Percentiles rank a stretch among this genome's conserved stretches.
phyloP scores from a whole-genome alignment of 1,140 invertebrate genomes.

The Leptopilina boulardi region DNA sequence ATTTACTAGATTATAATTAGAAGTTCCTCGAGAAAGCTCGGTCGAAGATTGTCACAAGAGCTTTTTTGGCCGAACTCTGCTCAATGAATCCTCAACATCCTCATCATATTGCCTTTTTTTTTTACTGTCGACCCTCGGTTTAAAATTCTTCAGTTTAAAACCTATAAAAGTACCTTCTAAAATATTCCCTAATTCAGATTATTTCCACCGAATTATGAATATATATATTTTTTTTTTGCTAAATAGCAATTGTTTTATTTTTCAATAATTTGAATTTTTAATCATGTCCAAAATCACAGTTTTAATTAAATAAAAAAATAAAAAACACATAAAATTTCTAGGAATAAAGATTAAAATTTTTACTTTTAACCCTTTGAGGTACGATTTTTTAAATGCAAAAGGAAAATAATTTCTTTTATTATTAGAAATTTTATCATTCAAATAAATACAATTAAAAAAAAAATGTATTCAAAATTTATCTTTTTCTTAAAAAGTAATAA shows the following conservation, averaged over 20 bases:
- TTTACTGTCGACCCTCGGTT: slow-evolving; percentile 70
- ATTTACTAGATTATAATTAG: slow-evolving; percentile 75
- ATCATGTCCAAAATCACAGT: slow-evolving; percentile 31
- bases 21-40: slow-evolving; percentile 62
- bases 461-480: too few species aligned
- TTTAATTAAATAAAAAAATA: too few species aligned
- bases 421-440: too few species aligned
- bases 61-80: slow-evolving; percentile 61
- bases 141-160: slow-evolving; percentile 63
- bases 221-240: too few species aligned
- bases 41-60: slow-evolving; percentile 60
- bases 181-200: slow-evolving; percentile 71
- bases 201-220: slow-evolving; percentile 74
- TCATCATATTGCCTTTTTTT: slow-evolving; percentile 72
- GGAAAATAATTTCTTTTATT: too few species aligned
- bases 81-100: slow-evolving; percentile 62
- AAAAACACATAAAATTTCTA: too few species aligned
- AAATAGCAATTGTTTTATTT: slow-evolving; percentile 63
- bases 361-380: too few species aligned
- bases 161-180: slow-evolving; percentile 53
- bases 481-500: too few species aligned
- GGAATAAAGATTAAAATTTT: too few species aligned
- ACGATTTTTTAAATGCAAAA: too few species aligned
- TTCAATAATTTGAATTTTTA: slow-evolving; percentile 48
- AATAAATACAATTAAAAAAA: too few species aligned